These are phyloP conservation scores for Drosophila prolongata DNA, from an alignment of 2,888 invertebrate genomes.

Conservation along the genomic window DNA sequence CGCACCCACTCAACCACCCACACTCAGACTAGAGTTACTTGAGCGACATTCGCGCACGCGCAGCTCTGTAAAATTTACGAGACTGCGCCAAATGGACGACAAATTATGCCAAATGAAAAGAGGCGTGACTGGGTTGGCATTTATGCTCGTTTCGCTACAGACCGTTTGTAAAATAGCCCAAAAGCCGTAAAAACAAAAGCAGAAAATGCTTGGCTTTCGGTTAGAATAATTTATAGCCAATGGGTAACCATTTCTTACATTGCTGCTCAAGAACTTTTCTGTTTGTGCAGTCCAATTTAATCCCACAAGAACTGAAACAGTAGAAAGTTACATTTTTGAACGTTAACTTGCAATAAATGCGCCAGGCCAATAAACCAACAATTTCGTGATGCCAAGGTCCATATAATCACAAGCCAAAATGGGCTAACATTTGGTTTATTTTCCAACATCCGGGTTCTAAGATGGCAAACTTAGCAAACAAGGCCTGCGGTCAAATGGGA, in stretches of 20 bases:
- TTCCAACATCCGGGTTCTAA: neutral
- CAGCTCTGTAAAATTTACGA: conserved; percentile 64
- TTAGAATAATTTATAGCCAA: neutral
- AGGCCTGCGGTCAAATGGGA: neutral
- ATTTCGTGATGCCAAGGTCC: neutral
- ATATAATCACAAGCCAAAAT: neutral
- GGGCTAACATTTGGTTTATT: conserved; percentile 2
- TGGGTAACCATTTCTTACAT: neutral
- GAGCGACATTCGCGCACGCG: conserved; percentile 70
- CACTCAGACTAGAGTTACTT: neutral
- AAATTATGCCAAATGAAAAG: conserved; percentile 74
- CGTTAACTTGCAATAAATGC: neutral
- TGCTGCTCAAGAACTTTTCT: neutral
- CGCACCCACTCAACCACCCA: neutral
- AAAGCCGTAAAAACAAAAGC: conserved; percentile 57
- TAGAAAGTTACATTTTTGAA: neutral
- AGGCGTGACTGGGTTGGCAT: conserved; percentile 73
- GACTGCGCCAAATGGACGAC: conserved; percentile 72
- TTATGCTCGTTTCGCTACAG: conserved; percentile 58
- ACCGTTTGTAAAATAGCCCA: neutral
- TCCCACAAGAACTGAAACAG: neutral
- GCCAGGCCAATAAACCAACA: neutral
- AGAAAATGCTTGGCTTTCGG: conserved; percentile 7
- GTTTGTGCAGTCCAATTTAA: neutral
- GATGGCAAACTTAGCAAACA: conserved; percentile 2